These are phyloP conservation scores for Acholoe squamosa DNA, from an alignment of 2,888 invertebrate genomes.

Conservation along the genomic window DNA sequence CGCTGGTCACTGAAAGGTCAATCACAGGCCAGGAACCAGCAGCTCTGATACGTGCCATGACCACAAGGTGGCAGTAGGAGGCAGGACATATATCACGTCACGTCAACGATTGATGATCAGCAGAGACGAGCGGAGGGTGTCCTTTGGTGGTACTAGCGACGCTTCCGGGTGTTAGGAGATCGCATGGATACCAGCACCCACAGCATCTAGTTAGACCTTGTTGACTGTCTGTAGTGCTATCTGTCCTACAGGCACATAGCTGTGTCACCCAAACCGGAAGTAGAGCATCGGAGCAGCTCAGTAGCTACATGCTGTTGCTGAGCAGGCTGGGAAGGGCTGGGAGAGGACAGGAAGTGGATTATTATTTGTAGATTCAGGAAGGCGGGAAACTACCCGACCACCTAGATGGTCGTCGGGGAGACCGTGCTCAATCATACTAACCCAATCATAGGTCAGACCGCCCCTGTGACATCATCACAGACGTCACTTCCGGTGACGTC, in stretches of 20 bases:
- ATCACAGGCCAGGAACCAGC: neutral
- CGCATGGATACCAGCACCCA: neutral
- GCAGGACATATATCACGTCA: too few relatives aligned
- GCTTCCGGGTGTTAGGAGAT: neutral
- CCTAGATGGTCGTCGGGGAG: conserved; percentile 48
- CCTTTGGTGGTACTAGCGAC: neutral
- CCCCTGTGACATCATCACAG: neutral
- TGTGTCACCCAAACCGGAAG: neutral
- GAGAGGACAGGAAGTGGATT: neutral
- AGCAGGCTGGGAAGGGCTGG: neutral
- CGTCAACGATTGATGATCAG: neutral
- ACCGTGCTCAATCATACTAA: neutral
- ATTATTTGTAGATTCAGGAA: too few relatives aligned
- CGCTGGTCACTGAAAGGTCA: neutral
- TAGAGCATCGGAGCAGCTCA: neutral
- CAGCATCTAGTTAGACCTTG: neutral
- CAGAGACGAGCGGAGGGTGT: neutral
- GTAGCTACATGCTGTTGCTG: neutral
- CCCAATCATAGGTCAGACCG: neutral
- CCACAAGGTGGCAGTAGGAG: neutral
- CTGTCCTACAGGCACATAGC: neutral
- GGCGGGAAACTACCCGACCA: too few relatives aligned
- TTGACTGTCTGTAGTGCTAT: neutral
- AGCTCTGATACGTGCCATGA: neutral
- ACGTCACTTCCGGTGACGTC: neutral